Evolutionary conservation across 2,888 invertebrate genomes (phyloP).

Genomic region (Gnatocerus cornutus): DNA sequence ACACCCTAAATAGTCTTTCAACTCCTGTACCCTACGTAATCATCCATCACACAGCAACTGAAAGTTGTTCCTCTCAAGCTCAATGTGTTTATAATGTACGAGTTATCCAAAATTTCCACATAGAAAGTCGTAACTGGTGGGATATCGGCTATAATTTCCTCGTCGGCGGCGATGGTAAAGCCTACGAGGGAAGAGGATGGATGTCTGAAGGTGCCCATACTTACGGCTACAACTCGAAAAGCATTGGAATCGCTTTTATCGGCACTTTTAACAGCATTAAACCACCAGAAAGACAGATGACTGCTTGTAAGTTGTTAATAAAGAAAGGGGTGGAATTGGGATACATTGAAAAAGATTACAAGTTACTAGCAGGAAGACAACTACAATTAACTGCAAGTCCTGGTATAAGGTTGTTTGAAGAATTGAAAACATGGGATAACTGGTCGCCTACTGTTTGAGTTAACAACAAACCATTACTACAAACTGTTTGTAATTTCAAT

Average conservation of each 20-base stretch:
- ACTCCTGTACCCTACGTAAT: constrained; percentile 75
- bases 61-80: constrained; percentile 75
- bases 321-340: constrained; percentile 76
- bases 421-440: constrained; percentile 81
- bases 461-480: too few relatives aligned
- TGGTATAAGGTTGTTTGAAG: constrained; percentile 77
- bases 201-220: constrained; percentile 79
- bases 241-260: constrained; percentile 82
- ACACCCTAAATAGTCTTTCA: constrained; percentile 61
- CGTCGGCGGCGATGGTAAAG: constrained; percentile 86
- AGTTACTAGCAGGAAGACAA: constrained; percentile 80
- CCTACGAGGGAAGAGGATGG: constrained; percentile 85
- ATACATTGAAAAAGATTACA: constrained; percentile 78
- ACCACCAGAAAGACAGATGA: constrained; percentile 73
- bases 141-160: constrained; percentile 87
- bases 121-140: constrained; percentile 77
- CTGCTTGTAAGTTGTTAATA: constrained; percentile 78
- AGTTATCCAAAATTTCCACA: constrained; percentile 80
- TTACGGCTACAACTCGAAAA: constrained; percentile 77
- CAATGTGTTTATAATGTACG: constrained; percentile 77
- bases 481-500: too few relatives aligned
- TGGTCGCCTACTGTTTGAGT: too few relatives aligned
- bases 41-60: constrained; percentile 79
- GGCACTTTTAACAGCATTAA: constrained; percentile 80
- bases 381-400: constrained; percentile 72